Conservation (phyloP, 2,888 invertebrate species). For the Sarcophaga caerulescens region DNA sequence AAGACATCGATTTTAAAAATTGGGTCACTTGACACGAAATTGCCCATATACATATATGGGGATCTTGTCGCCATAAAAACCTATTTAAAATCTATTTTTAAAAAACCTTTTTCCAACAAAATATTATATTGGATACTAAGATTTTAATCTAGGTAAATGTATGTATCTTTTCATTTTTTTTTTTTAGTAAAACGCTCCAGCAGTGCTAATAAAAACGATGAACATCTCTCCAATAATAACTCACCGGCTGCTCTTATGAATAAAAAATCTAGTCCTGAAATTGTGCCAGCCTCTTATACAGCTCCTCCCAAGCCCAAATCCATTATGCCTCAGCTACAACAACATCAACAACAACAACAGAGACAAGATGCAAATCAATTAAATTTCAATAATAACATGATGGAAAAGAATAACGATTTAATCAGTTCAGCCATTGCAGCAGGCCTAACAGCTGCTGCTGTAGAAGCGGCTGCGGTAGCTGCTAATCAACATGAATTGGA, state of each 20-base stretch:
- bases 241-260: slow-evolving; percentile 69
- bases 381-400: slow-evolving; percentile 48
- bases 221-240: slow-evolving; percentile 48
- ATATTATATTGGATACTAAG: too few relatives aligned
- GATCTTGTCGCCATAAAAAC: too few relatives aligned
- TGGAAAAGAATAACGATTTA: slow-evolving; percentile 72
- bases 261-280: slow-evolving; percentile 78
- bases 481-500: slow-evolving; percentile 72
- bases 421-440: slow-evolving; percentile 72
- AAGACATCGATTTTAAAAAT: too few relatives aligned
- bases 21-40: too few relatives aligned
- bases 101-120: too few relatives aligned
- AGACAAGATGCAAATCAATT: slow-evolving; percentile 39
- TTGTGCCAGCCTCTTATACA: slow-evolving; percentile 77
- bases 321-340: slow-evolving; percentile 35
- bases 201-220: slow-evolving; percentile 47
- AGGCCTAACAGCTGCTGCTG: slow-evolving; percentile 74
- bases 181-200: slow-evolving; percentile 74
- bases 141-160: not conserved
- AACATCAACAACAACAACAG: slow-evolving; percentile 42
- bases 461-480: slow-evolving; percentile 75
- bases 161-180: not conserved
- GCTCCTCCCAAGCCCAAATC: slow-evolving; percentile 71
- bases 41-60: too few relatives aligned
- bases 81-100: too few relatives aligned